phyloP scores from a whole-genome alignment of 92 coral and sea anemone genomes.

The Hydrozoanthus gracilis region DNA sequence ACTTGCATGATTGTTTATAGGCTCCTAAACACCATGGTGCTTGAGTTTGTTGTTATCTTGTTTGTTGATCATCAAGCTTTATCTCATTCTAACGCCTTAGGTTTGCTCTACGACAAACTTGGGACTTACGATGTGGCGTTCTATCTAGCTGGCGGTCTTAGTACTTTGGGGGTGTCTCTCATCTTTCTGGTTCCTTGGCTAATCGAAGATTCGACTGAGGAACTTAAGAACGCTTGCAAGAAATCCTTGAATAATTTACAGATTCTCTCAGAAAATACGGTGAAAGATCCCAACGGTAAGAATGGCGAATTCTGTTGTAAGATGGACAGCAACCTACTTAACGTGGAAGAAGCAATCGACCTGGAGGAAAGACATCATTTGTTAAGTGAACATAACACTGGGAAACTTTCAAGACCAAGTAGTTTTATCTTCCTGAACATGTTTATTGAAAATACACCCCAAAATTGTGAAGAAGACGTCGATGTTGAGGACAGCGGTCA shows the following conservation, averaged over 20 bases:
- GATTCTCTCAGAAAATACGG: not conserved
- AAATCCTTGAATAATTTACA: slow-evolving; percentile 4
- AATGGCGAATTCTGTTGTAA: not conserved
- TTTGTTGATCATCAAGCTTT: not conserved
- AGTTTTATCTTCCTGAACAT: slow-evolving; percentile 39
- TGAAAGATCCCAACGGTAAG: not conserved
- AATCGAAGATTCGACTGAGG: not conserved
- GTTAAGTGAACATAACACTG: not conserved
- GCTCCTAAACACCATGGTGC: too few species aligned
- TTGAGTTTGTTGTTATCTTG: too few species aligned
- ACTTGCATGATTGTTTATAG: too few species aligned
- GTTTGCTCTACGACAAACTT: slow-evolving; percentile 36
- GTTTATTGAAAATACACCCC: slow-evolving; percentile 10
- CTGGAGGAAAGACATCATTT: slow-evolving; percentile 15
- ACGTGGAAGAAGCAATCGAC: not conserved
- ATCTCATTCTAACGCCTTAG: not conserved
- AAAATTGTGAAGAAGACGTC: slow-evolving; percentile 3
- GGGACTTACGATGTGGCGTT: slow-evolving; percentile 39
- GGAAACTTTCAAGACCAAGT: slow-evolving; percentile 23
- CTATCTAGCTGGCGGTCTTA: slow-evolving; percentile 30
- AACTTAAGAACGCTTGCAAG: not conserved
- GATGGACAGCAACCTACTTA: not conserved
- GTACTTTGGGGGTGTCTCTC: slow-evolving; percentile 37
- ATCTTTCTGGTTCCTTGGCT: slow-evolving; percentile 39
- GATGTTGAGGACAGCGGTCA: not conserved